Evolutionary conservation across 2,797 vertebrate genomes (phyloP).

Genomic region (Salarias fasciatus): DNA sequence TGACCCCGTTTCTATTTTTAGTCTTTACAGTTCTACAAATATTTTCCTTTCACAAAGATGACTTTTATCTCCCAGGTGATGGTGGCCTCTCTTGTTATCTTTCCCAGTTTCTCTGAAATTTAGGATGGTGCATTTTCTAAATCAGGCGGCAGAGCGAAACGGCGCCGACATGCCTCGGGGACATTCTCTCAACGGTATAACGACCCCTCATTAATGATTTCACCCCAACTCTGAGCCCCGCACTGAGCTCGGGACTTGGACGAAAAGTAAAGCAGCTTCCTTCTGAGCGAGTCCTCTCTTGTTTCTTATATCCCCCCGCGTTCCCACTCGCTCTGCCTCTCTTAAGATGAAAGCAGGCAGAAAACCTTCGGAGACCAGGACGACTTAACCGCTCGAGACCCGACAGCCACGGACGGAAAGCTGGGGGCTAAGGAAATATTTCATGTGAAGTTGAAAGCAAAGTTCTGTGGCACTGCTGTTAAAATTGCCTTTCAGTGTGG

Average conservation of each 20-base stretch:
- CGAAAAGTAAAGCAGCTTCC: conserved; percentile 49
- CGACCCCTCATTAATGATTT: conserved; percentile 59
- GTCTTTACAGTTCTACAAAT: conserved; percentile 33
- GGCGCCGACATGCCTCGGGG: conserved; percentile 14
- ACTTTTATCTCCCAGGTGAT: conserved; percentile 29
- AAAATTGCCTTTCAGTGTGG: conserved; percentile 24
- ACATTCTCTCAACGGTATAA: conserved; percentile 45
- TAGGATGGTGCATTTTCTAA: conserved; percentile 15
- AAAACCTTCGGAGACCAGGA: conserved; percentile 59
- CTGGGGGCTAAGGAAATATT: conserved; percentile 45
- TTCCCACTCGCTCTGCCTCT: conserved; percentile 15
- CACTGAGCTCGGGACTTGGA: conserved; percentile 30
- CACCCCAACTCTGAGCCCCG: conserved; percentile 22
- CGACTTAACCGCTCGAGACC: conserved; percentile 37
- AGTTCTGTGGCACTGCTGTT: conserved; percentile 19
- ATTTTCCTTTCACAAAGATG: conserved; percentile 11
- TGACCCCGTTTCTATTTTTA: conserved; percentile 43
- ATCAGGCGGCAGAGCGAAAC: conserved; percentile 20
- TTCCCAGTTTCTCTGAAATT: conserved; percentile 19
- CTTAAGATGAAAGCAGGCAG: conserved; percentile 65
- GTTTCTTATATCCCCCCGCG: conserved; percentile 14
- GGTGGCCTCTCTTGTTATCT: background rate
- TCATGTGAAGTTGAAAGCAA: conserved; percentile 47
- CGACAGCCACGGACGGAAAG: conserved; percentile 22
- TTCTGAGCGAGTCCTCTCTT: conserved; percentile 29